Percentiles rank a stretch among this genome's conserved stretches.
Conservation (phyloP, 2,888 invertebrate genomes). For the Caenorhabditis macrosperma region DNA sequence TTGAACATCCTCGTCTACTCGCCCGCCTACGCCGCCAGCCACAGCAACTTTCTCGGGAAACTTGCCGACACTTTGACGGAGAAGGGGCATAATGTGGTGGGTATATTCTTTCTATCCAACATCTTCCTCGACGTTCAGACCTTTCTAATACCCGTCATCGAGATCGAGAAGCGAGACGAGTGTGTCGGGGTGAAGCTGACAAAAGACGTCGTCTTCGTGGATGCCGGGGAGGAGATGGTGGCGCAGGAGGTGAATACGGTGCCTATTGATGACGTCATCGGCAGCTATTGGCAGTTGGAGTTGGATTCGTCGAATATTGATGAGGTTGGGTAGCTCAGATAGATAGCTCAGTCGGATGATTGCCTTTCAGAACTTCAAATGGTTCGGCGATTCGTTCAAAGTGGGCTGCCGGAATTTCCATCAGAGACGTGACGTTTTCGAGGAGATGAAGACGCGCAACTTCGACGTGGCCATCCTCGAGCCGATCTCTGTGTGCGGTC, state of each 20-base stretch:
- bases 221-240: conserved; percentile 22
- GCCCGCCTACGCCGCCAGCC: conserved; percentile 60
- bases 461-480: conserved; percentile 53
- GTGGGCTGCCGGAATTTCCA: conserved; percentile 28
- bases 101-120: not conserved
- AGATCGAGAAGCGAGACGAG: conserved; percentile 13
- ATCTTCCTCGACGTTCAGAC: conserved; percentile 24
- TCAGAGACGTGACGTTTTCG: conserved; percentile 20
- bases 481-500: conserved; percentile 37
- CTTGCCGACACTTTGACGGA: conserved; percentile 60
- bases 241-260: not conserved
- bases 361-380: conserved; percentile 15
- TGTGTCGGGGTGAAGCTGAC: conserved; percentile 38
- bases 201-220: conserved; percentile 36
- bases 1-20: conserved; percentile 61
- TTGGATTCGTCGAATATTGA: conserved; percentile 42
- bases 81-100: conserved; percentile 64
- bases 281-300: conserved; percentile 22
- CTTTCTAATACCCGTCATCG: conserved; percentile 32
- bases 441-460: conserved; percentile 26
- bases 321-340: not conserved
- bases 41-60: conserved; percentile 60
- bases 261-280: conserved; percentile 18
- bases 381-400: conserved; percentile 6
- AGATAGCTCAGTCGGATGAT: not conserved